Evolutionary conservation across 1,140 invertebrate genomes (phyloP).

Genomic region (Drosophila varians): DNA sequence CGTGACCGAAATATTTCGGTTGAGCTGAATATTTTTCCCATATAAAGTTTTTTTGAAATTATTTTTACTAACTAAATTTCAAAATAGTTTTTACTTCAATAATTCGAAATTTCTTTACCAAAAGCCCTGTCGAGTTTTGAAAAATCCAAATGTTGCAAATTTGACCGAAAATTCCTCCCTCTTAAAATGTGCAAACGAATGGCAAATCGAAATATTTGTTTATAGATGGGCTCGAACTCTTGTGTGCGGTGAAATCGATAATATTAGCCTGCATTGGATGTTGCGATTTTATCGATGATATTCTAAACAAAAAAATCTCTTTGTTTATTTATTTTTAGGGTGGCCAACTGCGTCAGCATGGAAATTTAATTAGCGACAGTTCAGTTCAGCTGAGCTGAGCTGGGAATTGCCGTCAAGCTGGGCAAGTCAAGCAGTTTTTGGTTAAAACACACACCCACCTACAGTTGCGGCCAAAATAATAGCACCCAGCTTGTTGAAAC

Average conservation of each 20-base stretch:
- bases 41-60: not conserved
- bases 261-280: slow-evolving; percentile 19
- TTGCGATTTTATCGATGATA: slow-evolving; percentile 19
- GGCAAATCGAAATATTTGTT: slow-evolving; percentile 27
- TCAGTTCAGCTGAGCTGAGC: slow-evolving; percentile 52
- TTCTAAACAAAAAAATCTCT: slow-evolving; percentile 49
- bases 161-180: slow-evolving; percentile 14
- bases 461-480: not conserved
- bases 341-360: slow-evolving; percentile 64
- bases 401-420: not conserved
- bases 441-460: slow-evolving; percentile 19
- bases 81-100: not conserved
- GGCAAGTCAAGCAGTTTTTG: not conserved
- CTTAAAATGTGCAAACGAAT: slow-evolving; percentile 28
- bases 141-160: slow-evolving; percentile 4
- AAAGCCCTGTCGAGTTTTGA: no score
- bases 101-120: not conserved
- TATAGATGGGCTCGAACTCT: slow-evolving; percentile 10
- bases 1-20: not conserved
- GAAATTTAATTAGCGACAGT: slow-evolving; percentile 78
- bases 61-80: not conserved
- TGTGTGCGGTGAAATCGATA: slow-evolving; percentile 25
- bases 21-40: not conserved
- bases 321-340: slow-evolving; percentile 77
- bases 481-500: not conserved